phyloP scores from a whole-genome alignment of 2,888 invertebrate genomes.

The Strigamia crassipes region DNA sequence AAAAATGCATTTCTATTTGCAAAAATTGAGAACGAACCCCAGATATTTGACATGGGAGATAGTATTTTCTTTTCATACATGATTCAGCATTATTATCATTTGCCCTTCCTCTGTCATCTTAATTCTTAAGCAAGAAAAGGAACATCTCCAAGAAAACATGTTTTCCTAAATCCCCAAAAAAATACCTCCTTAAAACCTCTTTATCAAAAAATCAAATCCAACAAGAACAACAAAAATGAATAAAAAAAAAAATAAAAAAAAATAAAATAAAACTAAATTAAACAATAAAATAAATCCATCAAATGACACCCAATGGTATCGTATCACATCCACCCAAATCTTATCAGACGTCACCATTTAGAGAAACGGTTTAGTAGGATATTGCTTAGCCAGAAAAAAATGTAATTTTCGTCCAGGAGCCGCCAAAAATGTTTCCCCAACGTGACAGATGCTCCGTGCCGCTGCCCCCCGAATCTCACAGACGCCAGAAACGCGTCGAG shows the following conservation, averaged over 20 bases:
- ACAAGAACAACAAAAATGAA: not conserved
- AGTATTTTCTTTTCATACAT: too few relatives aligned
- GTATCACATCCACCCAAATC: not conserved
- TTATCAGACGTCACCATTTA: not conserved
- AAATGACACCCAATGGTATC: not conserved
- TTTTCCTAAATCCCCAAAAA: not conserved
- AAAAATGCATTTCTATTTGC: too few relatives aligned
- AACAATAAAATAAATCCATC: too few relatives aligned
- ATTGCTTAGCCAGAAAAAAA: too few relatives aligned
- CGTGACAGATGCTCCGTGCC: not conserved
- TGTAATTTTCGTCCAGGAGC: not conserved
- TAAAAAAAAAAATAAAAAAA: not conserved
- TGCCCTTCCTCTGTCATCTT: not conserved
- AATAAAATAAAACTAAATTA: too few relatives aligned
- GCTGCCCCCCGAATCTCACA: not conserved
- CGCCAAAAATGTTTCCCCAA: not conserved
- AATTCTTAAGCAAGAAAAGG: not conserved
- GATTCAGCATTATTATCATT: slow-evolving; percentile 11
- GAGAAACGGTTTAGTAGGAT: too few relatives aligned
- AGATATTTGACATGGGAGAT: too few relatives aligned
- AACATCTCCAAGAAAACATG: slow-evolving; percentile 1
- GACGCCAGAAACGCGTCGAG: not conserved
- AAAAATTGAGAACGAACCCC: too few relatives aligned
- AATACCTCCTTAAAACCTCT: too few relatives aligned
- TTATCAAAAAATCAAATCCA: too few relatives aligned